phyloP scores from a whole-genome alignment of 1,140 invertebrate species.

The Semibalanus balanoides region DNA sequence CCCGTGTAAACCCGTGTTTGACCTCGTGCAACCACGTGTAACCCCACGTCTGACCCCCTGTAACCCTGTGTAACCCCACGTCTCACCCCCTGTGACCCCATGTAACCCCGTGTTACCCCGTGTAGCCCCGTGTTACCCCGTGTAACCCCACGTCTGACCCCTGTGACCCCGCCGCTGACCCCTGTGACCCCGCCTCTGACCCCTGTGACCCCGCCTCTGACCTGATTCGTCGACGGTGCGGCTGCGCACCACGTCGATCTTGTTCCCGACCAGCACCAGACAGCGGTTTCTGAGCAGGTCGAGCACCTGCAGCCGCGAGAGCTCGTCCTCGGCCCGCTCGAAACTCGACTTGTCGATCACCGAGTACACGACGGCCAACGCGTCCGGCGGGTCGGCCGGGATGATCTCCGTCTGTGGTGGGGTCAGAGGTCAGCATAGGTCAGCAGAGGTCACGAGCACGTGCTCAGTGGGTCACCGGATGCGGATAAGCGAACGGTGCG shows the following conservation, averaged over 20 bases:
- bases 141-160: too few species aligned
- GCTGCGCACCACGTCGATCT: constrained; percentile 83
- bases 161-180: too few species aligned
- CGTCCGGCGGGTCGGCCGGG: constrained; percentile 53
- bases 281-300: constrained; percentile 39
- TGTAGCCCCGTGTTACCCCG: too few species aligned
- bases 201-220: not conserved
- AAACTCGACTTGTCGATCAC: constrained; percentile 80
- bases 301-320: constrained; percentile 54
- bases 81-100: too few species aligned
- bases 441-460: too few species aligned
- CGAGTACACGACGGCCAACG: constrained; percentile 77
- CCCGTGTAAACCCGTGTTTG: too few species aligned
- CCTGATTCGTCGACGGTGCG: constrained; percentile 47
- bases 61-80: too few species aligned
- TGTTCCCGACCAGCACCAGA: constrained; percentile 79
- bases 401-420: constrained; percentile 54
- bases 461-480: too few species aligned
- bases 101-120: too few species aligned
- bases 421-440: not conserved
- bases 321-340: constrained; percentile 58
- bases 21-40: too few species aligned
- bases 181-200: not conserved
- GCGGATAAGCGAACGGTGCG: too few species aligned
- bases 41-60: too few species aligned